Conservation (phyloP, 1,140 invertebrate species). For the Drosophila mayri region DNA sequence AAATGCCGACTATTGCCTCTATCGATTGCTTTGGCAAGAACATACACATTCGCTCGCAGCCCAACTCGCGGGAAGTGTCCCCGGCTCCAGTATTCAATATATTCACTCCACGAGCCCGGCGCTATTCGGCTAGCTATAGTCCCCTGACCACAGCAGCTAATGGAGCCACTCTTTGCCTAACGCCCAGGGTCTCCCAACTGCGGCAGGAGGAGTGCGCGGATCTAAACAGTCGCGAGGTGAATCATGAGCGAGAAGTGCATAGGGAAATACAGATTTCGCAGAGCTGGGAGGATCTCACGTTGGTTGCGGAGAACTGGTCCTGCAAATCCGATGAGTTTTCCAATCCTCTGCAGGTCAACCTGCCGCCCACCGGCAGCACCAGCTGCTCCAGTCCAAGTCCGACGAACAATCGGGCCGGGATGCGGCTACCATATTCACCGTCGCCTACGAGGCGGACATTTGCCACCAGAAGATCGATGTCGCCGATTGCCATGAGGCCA, state of each 20-base stretch:
- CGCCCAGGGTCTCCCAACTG: constrained; percentile 93
- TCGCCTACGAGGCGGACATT: constrained; percentile 93
- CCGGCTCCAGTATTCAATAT: constrained; percentile 86
- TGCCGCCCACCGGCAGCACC: constrained; percentile 59
- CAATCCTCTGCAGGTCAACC: constrained; percentile 82
- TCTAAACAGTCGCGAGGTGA: constrained; percentile 92
- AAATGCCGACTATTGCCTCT: constrained; percentile 33
- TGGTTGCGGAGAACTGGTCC: constrained; percentile 88
- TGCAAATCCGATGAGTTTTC: constrained; percentile 86
- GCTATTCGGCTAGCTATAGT: constrained; percentile 94
- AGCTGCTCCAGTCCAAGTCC: constrained; percentile 81
- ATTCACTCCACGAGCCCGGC: constrained; percentile 88
- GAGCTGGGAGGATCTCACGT: constrained; percentile 94
- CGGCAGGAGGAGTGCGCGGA: constrained; percentile 95
- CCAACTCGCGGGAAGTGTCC: constrained; percentile 76
- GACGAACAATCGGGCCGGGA: constrained; percentile 74
- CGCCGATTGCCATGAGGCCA: constrained; percentile 92
- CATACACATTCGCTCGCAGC: constrained; percentile 76
- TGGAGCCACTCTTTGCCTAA: constrained; percentile 88
- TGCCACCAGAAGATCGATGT: constrained; percentile 92
- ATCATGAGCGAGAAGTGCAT: constrained; percentile 95
- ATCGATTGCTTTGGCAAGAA: constrained; percentile 67
- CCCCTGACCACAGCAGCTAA: constrained; percentile 79
- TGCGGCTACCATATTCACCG: constrained; percentile 88
- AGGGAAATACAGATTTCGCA: constrained; percentile 95